Base-by-base conservation (phyloP, 1,140 invertebrate genomes). In the Atta cephalotes region DNA sequence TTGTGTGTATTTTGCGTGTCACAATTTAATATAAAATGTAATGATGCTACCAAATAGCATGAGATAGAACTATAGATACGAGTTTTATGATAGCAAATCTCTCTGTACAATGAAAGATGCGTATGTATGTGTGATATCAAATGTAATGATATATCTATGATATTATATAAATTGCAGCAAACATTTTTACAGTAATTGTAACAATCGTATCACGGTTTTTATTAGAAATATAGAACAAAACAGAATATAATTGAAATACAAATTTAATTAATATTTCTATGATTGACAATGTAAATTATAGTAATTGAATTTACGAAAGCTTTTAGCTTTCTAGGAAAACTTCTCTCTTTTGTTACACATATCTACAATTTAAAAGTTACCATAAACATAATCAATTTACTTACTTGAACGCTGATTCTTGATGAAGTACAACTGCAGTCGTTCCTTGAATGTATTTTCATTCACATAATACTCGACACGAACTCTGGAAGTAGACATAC, bases 361-460 rank as follows among this genome's bases (percentile, higher is more conserved):
- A 63, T 68, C 7, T 68, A 58, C 3, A 28, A 31, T n/a, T 31
- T 28, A 2, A 10, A 63, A 45, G 14, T 62, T 62, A 28, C 16
- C 5, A 25, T 25, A 60, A 60, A 77, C 1, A 45, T 25, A 65
- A 28, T 35, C 2, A 49, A 25, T 58, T 31, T 71, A 98, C 98
- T 98, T 96, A 99, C 99, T 99, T 95, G 99, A 99, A 96, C 98
- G 97, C 96, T 99, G 98, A 96, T 99, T 99, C 96, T 99, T 99
- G 95, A 99, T 98, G 96, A 99, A 99, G 96, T 99, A 99, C 86
- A 99, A 96, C 96, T 99, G 99, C 92, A 99, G 97, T 95, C 98
- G 97, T 96, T 99, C 98, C 96, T 99, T 99, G 95, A 99, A 98
- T 94, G 98, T 99, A 94, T 99, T 99, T 96, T 99, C 99, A 96